Conservation (phyloP, 2,888 invertebrate genomes). For the Keiferia lycopersicella region DNA sequence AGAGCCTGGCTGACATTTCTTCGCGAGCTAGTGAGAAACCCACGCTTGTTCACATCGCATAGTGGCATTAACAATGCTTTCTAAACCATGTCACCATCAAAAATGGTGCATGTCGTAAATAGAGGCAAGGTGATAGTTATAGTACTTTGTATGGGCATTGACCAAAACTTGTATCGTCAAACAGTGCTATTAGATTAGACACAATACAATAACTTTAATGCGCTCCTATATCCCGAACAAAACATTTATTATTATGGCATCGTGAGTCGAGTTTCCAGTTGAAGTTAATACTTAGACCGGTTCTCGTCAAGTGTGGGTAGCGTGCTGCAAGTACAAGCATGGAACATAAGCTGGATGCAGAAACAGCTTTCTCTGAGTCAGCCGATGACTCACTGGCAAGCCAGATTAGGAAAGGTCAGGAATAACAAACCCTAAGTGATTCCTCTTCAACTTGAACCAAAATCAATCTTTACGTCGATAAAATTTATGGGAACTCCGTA, state of each 20-base stretch:
- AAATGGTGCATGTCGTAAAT: conserved; percentile 7
- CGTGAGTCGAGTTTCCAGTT: conserved; percentile 34
- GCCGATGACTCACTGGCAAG: conserved; percentile 60
- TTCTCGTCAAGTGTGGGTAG: conserved; percentile 37
- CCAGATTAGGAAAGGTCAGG: conserved; percentile 55
- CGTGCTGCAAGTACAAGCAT: conserved; percentile 30
- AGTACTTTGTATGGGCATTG: not conserved
- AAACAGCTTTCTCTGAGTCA: conserved; percentile 59
- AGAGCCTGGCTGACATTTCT: conserved; percentile 12
- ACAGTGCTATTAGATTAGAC: conserved; percentile 8
- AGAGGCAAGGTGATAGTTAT: not conserved
- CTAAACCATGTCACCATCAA: conserved; percentile 11
- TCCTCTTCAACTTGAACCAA: conserved; percentile 15
- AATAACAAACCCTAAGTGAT: conserved; percentile 35
- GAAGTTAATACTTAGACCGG: conserved; percentile 37
- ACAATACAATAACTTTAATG: conserved; percentile 28
- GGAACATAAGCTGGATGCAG: conserved; percentile 47
- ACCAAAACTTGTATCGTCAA: conserved; percentile 2
- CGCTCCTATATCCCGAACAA: conserved; percentile 28
- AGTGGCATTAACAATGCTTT: conserved; percentile 15
- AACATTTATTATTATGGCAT: conserved; percentile 30
- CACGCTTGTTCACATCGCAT: conserved; percentile 11
- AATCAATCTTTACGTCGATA: conserved; percentile 24
- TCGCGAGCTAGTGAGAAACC: conserved; percentile 15
- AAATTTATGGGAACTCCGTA: conserved; percentile 22